Conservation (phyloP, 37 sponge, comb jelly and placozoan genomes). For the Tethya wilhelma region DNA sequence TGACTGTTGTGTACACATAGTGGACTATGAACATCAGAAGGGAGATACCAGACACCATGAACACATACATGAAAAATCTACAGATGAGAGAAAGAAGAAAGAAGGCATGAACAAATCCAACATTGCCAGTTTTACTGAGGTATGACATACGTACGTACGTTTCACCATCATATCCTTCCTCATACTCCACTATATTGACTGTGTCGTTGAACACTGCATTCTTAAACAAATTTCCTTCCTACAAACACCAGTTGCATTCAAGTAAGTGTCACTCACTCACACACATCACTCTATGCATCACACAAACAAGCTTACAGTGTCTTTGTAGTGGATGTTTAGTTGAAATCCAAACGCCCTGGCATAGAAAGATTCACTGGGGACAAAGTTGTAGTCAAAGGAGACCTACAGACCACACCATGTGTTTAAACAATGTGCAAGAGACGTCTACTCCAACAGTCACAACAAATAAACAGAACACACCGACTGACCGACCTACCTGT, state of each 20-base stretch:
- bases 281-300: neutral
- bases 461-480: neutral
- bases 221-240: slow-evolving; percentile 81
- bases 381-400: slow-evolving; percentile 73
- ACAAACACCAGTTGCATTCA: neutral
- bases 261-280: neutral
- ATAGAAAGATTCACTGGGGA: slow-evolving; percentile 81
- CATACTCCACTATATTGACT: slow-evolving; percentile 86
- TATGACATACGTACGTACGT: slow-evolving; percentile 56
- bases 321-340: slow-evolving; percentile 77
- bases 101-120: too few species aligned
- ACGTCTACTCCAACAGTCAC: neutral
- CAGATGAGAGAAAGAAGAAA: neutral
- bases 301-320: slow-evolving; percentile 56
- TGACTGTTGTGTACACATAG: slow-evolving; percentile 81
- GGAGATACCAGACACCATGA: slow-evolving; percentile 86
- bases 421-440: neutral
- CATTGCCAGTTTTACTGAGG: neutral
- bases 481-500: slow-evolving; percentile 42
- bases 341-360: slow-evolving; percentile 78
- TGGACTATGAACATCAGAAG: slow-evolving; percentile 85
- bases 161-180: slow-evolving; percentile 93
- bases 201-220: slow-evolving; percentile 96
- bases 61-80: slow-evolving; percentile 94
- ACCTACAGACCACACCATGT: slow-evolving; percentile 25